phyloP scores from a whole-genome alignment of 2,113 vertebrate species.

The Solenodon paradoxus region DNA sequence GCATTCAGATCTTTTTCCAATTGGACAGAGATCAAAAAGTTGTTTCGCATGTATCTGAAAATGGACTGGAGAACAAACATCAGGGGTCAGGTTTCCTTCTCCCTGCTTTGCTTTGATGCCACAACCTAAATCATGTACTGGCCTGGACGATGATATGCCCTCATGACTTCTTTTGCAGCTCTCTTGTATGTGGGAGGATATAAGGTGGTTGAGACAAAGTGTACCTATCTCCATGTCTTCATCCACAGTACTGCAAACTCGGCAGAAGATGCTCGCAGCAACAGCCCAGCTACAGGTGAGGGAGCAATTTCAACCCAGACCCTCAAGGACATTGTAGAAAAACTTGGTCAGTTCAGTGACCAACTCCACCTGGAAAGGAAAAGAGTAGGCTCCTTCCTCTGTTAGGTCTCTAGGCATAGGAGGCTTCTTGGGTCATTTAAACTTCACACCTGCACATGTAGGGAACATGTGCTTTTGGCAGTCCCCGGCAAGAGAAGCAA shows the following conservation, averaged over 20 bases:
- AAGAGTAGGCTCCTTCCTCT: background rate
- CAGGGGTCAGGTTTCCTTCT: slow-evolving; percentile 72
- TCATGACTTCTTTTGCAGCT: slow-evolving; percentile 86
- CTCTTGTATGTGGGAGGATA: slow-evolving; percentile 99
- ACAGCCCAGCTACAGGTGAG: slow-evolving; percentile 94
- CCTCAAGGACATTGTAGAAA: background rate
- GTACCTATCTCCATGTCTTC: slow-evolving; percentile 92
- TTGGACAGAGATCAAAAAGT: slow-evolving; percentile 77
- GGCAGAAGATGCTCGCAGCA: slow-evolving; percentile 97
- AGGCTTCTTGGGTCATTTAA: background rate
- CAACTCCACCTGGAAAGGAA: background rate
- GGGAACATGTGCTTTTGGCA: background rate
- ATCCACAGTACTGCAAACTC: slow-evolving; percentile 92
- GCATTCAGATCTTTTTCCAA: slow-evolving; percentile 78
- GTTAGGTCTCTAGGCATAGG: background rate
- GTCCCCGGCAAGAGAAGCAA: background rate
- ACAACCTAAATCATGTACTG: slow-evolving; percentile 66
- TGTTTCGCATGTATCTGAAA: slow-evolving; percentile 72
- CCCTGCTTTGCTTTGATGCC: slow-evolving; percentile 69
- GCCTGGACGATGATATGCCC: slow-evolving; percentile 56
- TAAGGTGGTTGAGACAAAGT: slow-evolving; percentile 96
- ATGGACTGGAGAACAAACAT: slow-evolving; percentile 73
- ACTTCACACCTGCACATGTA: background rate
- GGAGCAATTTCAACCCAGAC: background rate
- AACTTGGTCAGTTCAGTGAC: background rate